Base-by-base conservation (phyloP, 37 sponge, comb jelly and placozoan species). In the Hexactinellida sp. region DNA sequence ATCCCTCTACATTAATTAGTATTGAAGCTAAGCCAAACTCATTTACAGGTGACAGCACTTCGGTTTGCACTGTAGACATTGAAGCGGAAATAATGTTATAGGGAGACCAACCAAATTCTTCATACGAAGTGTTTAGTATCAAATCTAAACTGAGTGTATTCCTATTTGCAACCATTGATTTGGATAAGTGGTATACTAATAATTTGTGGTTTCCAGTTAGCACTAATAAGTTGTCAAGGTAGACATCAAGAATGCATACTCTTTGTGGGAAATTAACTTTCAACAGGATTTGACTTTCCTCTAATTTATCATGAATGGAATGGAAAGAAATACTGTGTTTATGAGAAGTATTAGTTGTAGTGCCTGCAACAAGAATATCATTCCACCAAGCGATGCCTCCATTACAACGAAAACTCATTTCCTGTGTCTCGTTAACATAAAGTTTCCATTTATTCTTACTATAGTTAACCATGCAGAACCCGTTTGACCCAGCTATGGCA, bases 331-430 rank as follows among this genome's bases (percentile, higher is more conserved):
- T 63, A n/a, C 3, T 25, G 13, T 63, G 3, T 63, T 63, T 63
- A 23, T 63, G 76, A 3, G 76, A 63, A n/a, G 19, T 63, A 28
- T 63, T 63, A 32, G 76, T 63, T 63, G 76, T 63, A 63, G 21
- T 21, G 76, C 76, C 34, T 5, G 34, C 89, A 0, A 90, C 55
- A 13, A 96, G 85, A 7, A 92, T 85, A 41, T 96, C 91, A 38
- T 91, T 88, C 83, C 89, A 96, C 97, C 97, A 96, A 0, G 83
- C 88, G 83, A 96, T 0, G 0, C 97, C 97, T 36, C 97, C 97
- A 32, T 90, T 55, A 39, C 91, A 92, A 0, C 86, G 71, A 37
- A 96, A 25, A 13, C 90, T 84, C 89, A 91, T 91, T 41, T 95
- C 96, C 83, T 91, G 88, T 30, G 82, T 0, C 82, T 92, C 94